These are phyloP conservation scores for Syritta pipiens DNA, from an alignment of 2,888 invertebrate species.

Conservation along the genomic window DNA sequence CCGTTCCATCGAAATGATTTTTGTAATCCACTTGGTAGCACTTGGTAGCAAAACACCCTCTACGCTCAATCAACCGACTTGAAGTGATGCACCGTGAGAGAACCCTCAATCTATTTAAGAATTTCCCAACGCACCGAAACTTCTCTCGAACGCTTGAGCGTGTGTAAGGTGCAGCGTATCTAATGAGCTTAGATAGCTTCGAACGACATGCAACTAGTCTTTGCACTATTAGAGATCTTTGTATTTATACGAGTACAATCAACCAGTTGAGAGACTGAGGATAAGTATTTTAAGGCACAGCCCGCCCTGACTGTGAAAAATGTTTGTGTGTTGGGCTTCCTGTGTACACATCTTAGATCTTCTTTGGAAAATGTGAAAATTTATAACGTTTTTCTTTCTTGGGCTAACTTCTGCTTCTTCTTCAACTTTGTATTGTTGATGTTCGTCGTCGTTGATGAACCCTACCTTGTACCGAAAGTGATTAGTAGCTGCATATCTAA, in stretches of 20 bases:
- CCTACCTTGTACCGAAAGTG: slow-evolving; percentile 64
- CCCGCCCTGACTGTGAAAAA: slow-evolving; percentile 23
- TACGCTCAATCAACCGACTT: slow-evolving; percentile 40
- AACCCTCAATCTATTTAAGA: slow-evolving; percentile 50
- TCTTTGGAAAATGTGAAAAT: slow-evolving; percentile 47
- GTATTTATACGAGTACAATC: slow-evolving; percentile 71
- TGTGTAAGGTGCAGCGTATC: slow-evolving; percentile 61
- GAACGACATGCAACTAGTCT: slow-evolving; percentile 69
- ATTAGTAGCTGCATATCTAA: slow-evolving; percentile 59
- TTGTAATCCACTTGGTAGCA: too few species aligned
- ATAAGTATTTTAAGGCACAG: slow-evolving; percentile 65
- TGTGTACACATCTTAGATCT: slow-evolving; percentile 65
- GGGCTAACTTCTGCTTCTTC: background rate
- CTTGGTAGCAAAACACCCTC: slow-evolving; percentile 42
- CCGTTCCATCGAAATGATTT: slow-evolving; percentile 71
- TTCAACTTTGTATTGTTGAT: slow-evolving; percentile 38
- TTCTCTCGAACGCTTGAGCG: slow-evolving; percentile 5
- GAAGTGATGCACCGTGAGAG: slow-evolving; percentile 46
- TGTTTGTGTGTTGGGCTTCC: slow-evolving; percentile 42
- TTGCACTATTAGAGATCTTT: slow-evolving; percentile 65
- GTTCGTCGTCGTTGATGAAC: slow-evolving; percentile 62
- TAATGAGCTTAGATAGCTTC: slow-evolving; percentile 61
- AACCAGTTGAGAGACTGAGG: slow-evolving; percentile 45
- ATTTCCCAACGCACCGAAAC: slow-evolving; percentile 59
- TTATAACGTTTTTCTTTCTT: slow-evolving; percentile 55